Conservation (phyloP, 1,140 invertebrate genomes). For the Pseudomyrmex cubaensis region DNA sequence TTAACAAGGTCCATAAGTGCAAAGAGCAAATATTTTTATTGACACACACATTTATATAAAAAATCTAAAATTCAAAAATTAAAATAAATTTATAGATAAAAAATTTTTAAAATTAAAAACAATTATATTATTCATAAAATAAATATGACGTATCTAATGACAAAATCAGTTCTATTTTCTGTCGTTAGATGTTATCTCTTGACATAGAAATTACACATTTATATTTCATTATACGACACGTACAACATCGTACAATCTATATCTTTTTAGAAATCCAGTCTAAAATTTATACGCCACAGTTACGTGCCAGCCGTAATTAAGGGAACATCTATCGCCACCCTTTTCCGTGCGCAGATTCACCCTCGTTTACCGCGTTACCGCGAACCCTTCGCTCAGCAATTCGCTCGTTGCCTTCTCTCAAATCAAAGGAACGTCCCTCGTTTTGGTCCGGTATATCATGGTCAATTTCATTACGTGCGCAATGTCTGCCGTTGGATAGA, state of each 20-base stretch:
- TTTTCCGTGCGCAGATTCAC: slow-evolving; percentile 62
- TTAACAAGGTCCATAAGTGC: not conserved
- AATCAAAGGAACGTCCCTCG: slow-evolving; percentile 70
- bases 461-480: slow-evolving; percentile 72
- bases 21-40: not conserved
- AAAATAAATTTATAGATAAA: too few relatives aligned
- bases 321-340: slow-evolving; percentile 60
- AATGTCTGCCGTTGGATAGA: slow-evolving; percentile 58
- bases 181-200: not conserved
- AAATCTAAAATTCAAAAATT: too few relatives aligned
- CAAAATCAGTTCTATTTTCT: not conserved
- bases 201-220: slow-evolving; percentile 19
- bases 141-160: not conserved
- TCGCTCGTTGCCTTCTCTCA: slow-evolving; percentile 61
- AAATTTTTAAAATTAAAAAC: too few relatives aligned
- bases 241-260: slow-evolving; percentile 26
- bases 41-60: too few relatives aligned
- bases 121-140: too few relatives aligned
- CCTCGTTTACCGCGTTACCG: slow-evolving; percentile 69
- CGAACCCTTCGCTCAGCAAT: slow-evolving; percentile 65
- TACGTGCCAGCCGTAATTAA: slow-evolving; percentile 59
- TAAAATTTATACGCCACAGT: slow-evolving; percentile 41
- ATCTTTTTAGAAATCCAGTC: slow-evolving; percentile 44
- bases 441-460: slow-evolving; percentile 66
- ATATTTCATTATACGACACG: not conserved